Conservation (phyloP, 2,113 vertebrate genomes). For the Callospermophilus lateralis region DNA sequence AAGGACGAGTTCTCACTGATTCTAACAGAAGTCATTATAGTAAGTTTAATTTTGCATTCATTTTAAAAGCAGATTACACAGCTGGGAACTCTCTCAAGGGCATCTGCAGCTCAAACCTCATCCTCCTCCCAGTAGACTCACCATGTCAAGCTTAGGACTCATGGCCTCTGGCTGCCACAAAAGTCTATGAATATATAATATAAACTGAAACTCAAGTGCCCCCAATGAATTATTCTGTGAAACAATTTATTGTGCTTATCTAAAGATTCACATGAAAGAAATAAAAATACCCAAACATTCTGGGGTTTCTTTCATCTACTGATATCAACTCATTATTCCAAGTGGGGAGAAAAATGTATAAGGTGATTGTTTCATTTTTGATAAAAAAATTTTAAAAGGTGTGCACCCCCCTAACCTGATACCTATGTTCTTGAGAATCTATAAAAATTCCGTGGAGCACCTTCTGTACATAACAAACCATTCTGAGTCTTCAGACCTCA, state of each 20-base stretch:
- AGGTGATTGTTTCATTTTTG: not conserved
- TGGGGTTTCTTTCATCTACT: not conserved
- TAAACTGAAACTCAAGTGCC: slow-evolving; percentile 47
- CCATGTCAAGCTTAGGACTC: slow-evolving; percentile 58
- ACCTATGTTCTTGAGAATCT: not conserved
- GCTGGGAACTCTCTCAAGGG: slow-evolving; percentile 62
- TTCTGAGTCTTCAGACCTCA: not conserved
- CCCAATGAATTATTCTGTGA: slow-evolving; percentile 59
- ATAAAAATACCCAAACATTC: slow-evolving; percentile 24
- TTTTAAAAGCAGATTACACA: slow-evolving; percentile 60
- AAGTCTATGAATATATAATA: slow-evolving; percentile 71
- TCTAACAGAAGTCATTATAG: slow-evolving; percentile 37
- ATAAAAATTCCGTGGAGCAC: not conserved
- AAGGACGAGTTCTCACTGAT: slow-evolving; percentile 44
- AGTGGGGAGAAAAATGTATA: not conserved
- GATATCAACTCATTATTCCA: slow-evolving; percentile 25
- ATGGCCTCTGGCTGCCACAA: slow-evolving; percentile 63
- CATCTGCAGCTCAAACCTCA: not conserved
- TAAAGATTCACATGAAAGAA: slow-evolving; percentile 60
- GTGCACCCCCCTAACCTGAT: not conserved
- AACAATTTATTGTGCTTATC: slow-evolving; percentile 50
- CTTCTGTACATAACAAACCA: not conserved
- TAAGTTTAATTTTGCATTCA: slow-evolving; percentile 64
- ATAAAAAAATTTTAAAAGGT: not conserved
- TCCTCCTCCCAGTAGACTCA: slow-evolving; percentile 32